Base-by-base conservation (phyloP, 2,888 invertebrate species). In the Osedax fenrisi region DNA sequence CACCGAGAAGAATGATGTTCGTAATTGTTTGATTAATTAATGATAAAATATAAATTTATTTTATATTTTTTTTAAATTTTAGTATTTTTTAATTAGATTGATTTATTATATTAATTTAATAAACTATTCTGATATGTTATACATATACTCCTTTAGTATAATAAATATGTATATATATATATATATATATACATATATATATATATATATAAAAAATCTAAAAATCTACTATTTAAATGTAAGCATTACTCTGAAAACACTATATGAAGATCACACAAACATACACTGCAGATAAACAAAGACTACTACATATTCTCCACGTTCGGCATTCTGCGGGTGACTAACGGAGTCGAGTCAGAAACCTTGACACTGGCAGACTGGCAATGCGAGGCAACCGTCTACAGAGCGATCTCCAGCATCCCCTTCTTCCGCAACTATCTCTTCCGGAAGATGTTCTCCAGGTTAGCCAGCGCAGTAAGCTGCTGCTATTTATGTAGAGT, bases 301-400 rank as follows among this genome's bases (percentile, higher is more conserved):
- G 84, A 84, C 70, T 83, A 84, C 77, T 84, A 80, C 78, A 82
- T 84, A 24, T 84, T 84, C 79, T 83, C 83, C 22, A 82, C 83
- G 62, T 84, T 84, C 78, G 84, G 84, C 17, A 82, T 84, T 2
- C 79, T 84, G n/a, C 82, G 82, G 75, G 81, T 84, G 13, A 79
- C 80, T 56, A 79, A 80, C 2, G 80, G 81, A 68, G 80, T 79
- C 27, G 81, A 81, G 2, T 78, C 81, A 5, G 83, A 83, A 77
- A 81, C 79, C 76, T 75, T 81, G 77, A 80, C 80, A 3, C 78
- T 84, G 73, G 80, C 81, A 3, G 83, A 83, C 26, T 84, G 84
- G 84, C 83, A 83, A 77, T 78, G 81, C 70, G 80, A 84, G 73
- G 82, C 84, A n/a, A 83, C 83, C 5, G 76, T 84, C 27, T 83